phyloP scores from a whole-genome alignment of 1,140 invertebrate species.

The Hypothenemus hampei region DNA sequence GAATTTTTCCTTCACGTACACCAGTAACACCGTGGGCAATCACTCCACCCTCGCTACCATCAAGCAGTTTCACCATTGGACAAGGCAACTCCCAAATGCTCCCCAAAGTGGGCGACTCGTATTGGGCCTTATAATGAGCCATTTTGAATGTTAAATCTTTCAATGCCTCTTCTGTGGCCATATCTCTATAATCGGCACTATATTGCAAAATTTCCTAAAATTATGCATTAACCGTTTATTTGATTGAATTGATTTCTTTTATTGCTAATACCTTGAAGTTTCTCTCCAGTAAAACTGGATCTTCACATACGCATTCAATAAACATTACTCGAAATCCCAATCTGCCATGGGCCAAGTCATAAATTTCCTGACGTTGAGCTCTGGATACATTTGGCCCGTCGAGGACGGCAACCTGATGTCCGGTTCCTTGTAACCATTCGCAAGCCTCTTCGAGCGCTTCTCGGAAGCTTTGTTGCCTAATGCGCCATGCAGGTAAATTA shows the following conservation, averaged over 20 bases:
- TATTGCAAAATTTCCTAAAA: conserved; percentile 80
- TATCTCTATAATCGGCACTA: conserved; percentile 81
- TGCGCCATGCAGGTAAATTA: conserved; percentile 72
- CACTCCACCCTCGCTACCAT: conserved; percentile 61
- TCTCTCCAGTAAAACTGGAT: conserved; percentile 71
- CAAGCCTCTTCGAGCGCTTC: conserved; percentile 78
- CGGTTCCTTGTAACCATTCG: conserved; percentile 35
- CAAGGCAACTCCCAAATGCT: conserved; percentile 45
- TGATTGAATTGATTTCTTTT: too few relatives aligned
- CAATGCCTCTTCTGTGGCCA: conserved; percentile 69
- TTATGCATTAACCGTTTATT: too few relatives aligned
- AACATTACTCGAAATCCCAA: conserved; percentile 85
- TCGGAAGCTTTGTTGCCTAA: conserved; percentile 71
- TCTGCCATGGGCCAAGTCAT: conserved; percentile 65
- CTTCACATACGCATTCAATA: conserved; percentile 88
- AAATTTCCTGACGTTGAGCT: conserved; percentile 70
- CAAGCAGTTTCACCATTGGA: conserved; percentile 63
- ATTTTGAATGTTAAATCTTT: conserved; percentile 80
- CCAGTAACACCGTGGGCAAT: conserved; percentile 56
- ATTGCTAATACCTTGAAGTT: conserved; percentile 71
- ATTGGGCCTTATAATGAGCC: conserved; percentile 76
- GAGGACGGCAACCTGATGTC: conserved; percentile 56
- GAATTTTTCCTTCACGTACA: conserved; percentile 66
- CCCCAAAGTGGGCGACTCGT: conserved; percentile 66
- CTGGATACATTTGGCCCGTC: conserved; percentile 90